Percentiles rank a stretch among this genome's conserved stretches.
Evolutionary conservation across 2,888 invertebrate genomes (phyloP).

Genomic region (Diarsia rubi): DNA sequence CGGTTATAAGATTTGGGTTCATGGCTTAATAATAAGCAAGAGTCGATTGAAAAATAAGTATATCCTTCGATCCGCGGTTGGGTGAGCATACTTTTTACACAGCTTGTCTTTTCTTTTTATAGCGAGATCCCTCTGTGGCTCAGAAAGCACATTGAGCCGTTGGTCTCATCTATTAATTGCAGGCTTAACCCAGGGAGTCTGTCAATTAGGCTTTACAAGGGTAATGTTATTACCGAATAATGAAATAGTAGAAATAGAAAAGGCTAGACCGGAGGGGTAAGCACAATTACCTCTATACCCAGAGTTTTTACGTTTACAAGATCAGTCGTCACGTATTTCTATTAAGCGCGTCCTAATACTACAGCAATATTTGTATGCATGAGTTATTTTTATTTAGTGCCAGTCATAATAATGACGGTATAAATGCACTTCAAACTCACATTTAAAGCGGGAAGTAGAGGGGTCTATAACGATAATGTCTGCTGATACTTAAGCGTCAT

Average conservation of each 20-base stretch:
- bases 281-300: neutral
- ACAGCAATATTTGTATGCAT: neutral
- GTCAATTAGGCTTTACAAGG: neutral
- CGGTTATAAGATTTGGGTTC: neutral
- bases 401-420: neutral
- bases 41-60: neutral
- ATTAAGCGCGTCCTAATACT: too few species aligned
- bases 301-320: neutral
- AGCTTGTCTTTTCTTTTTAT: too few species aligned
- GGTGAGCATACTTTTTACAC: neutral
- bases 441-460: slow-evolving; percentile 20
- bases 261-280: neutral
- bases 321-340: neutral
- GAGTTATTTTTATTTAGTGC: neutral
- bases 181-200: too few species aligned
- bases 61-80: neutral
- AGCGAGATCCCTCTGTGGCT: neutral
- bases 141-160: neutral
- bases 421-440: slow-evolving; percentile 33
- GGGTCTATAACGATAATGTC: slow-evolving; percentile 49
- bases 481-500: slow-evolving; percentile 42
- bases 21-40: neutral
- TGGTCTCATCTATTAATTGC: neutral
- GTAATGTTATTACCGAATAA: neutral
- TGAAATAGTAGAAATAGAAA: neutral